Conservation (phyloP, 2,113 vertebrate species). For the Leucopternis melanops region DNA sequence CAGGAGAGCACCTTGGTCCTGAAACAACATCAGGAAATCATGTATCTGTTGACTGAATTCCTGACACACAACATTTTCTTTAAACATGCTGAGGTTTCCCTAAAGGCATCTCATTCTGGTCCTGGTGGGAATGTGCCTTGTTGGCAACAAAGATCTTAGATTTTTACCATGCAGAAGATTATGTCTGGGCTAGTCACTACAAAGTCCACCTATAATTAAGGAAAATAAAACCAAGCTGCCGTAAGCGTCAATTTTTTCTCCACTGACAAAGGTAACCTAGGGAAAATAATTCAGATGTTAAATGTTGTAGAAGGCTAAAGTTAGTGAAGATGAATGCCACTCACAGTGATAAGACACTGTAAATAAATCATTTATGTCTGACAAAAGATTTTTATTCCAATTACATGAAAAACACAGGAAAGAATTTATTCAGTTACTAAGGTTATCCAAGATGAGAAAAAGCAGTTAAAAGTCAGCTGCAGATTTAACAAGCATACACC, state of each 20-base stretch:
- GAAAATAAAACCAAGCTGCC: not conserved
- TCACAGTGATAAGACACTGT: not conserved
- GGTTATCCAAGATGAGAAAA: not conserved
- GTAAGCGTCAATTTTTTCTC: not conserved
- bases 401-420: not conserved
- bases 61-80: not conserved
- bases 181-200: not conserved
- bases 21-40: not conserved
- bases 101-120: not conserved
- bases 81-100: not conserved
- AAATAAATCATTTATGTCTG: not conserved
- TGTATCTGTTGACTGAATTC: not conserved
- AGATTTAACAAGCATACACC: not conserved
- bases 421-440: not conserved
- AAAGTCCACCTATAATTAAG: not conserved
- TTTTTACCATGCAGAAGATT: not conserved
- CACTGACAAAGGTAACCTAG: not conserved
- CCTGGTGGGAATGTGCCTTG: not conserved
- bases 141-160: not conserved
- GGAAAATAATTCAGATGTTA: not conserved
- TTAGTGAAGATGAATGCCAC: not conserved
- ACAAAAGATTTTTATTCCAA: not conserved
- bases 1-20: not conserved
- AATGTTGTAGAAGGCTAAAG: not conserved
- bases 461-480: not conserved